These are phyloP conservation scores for Proisotoma minuta DNA, from an alignment of 2,888 invertebrate genomes.

Conservation along the genomic window DNA sequence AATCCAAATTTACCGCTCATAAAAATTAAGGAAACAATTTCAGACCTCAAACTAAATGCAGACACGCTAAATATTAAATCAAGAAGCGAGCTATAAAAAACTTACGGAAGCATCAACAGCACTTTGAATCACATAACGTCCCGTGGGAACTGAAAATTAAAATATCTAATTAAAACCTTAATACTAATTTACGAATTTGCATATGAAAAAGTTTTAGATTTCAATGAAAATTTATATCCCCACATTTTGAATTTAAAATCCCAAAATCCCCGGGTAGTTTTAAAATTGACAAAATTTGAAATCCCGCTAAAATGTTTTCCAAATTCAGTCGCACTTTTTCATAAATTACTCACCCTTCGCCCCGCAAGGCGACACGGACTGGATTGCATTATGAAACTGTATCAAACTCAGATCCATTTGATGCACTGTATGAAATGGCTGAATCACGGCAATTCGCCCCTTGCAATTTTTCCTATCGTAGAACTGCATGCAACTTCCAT, in stretches of 20 bases:
- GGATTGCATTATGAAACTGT: slow-evolving; percentile 34
- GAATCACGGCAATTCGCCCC: slow-evolving; percentile 35
- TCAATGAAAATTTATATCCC: too few relatives aligned
- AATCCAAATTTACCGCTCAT: neutral
- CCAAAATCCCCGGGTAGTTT: too few relatives aligned
- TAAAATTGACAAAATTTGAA: too few relatives aligned
- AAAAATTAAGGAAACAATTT: neutral
- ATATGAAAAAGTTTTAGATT: too few relatives aligned
- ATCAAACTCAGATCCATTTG: slow-evolving; percentile 40
- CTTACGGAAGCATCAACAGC: slow-evolving; percentile 39
- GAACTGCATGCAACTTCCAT: slow-evolving; percentile 38
- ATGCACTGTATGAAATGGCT: slow-evolving; percentile 35
- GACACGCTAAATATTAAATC: too few relatives aligned
- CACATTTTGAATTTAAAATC: too few relatives aligned
- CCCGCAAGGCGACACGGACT: slow-evolving; percentile 35
- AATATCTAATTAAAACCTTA: neutral
- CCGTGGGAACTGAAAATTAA: slow-evolving; percentile 33
- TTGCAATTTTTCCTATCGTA: slow-evolving; percentile 34
- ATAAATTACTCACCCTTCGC: slow-evolving; percentile 33
- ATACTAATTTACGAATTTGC: neutral
- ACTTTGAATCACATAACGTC: slow-evolving; percentile 36
- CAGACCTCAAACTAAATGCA: neutral
- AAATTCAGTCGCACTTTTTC: too few relatives aligned
- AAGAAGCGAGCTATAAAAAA: too few relatives aligned
- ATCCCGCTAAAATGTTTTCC: too few relatives aligned